Base-by-base conservation (phyloP, 2,797 vertebrate species). In the Adrianichthys oophorus region DNA sequence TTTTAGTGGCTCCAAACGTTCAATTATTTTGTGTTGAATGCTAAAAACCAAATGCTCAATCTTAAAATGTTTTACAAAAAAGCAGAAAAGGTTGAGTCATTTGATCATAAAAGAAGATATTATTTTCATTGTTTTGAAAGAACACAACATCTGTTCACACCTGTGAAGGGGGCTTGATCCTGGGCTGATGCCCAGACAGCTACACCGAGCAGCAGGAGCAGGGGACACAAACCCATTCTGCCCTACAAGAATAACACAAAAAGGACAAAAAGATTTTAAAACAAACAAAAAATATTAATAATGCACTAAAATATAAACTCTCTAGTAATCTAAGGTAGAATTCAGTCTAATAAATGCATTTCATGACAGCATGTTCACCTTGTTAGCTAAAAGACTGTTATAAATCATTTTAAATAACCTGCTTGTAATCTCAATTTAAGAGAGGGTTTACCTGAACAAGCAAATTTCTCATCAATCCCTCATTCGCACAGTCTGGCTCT, bases 181-280 rank as follows among this genome's bases (percentile, higher is more conserved):
- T 92, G 84, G 69, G 83, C 85, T 42, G 78, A 73, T 64, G 79
- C 87, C 84, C 80, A 24, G 17, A 90, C 75, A 85, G 79, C 84
- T 18, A 88, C 60, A 70, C 68, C 68, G 40, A 91, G 79, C 76
- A 92, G 83, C 89, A 93, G 88, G 87, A 92, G 86, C 91, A 92
- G 88, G 82, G 89, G 84, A 89, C 85, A 90, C 83, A 86, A 78
- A 91, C 90, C 91, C 92, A 93, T 93, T 84, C 90, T 93, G 91
- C 90, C 92, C 91, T 92, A 55, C 24, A 68, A 15, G 41, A n/a
- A 60, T 5, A 15, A 62, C 0, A 48, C n/a, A 68, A 43, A 63
- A 47, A 56, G 2, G 41, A 53, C 40, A n/a, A 43, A 10, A 42
- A 10, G 10, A 7, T 7, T 18, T 53, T 63, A 24, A 70, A 43